Conservation (phyloP, 2,113 vertebrate genomes). For the Motacilla tschutschensis region DNA sequence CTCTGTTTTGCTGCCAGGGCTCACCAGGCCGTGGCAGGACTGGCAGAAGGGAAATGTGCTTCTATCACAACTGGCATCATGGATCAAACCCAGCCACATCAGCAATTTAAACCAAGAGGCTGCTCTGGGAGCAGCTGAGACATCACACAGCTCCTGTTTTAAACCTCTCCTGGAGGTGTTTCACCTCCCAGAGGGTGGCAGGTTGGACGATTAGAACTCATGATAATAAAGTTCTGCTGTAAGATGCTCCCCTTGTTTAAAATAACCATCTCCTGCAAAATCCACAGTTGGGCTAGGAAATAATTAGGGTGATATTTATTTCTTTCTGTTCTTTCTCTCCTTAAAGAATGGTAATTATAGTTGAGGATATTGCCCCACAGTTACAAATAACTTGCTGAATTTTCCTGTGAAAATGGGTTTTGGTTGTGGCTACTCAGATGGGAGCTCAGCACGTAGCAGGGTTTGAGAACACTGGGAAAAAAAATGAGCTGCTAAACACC, state of each 20-base stretch:
- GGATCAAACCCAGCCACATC: neutral
- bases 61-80: neutral
- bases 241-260: neutral
- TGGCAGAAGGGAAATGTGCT: neutral
- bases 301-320: neutral
- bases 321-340: neutral
- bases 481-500: constrained; percentile 51
- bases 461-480: constrained; percentile 43
- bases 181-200: neutral
- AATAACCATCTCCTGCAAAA: neutral
- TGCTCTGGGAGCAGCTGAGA: neutral
- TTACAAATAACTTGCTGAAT: neutral
- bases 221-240: neutral
- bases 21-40: neutral
- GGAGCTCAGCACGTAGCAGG: constrained; percentile 32
- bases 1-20: neutral
- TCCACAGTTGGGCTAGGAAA: neutral
- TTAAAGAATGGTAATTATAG: neutral
- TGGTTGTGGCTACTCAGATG: constrained; percentile 3
- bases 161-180: neutral
- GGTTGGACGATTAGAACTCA: neutral
- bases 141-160: neutral
- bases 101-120: neutral
- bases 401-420: neutral
- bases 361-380: neutral